phyloP scores from a whole-genome alignment of 2,888 invertebrate species.

The Rhaphigaster nebulosa region DNA sequence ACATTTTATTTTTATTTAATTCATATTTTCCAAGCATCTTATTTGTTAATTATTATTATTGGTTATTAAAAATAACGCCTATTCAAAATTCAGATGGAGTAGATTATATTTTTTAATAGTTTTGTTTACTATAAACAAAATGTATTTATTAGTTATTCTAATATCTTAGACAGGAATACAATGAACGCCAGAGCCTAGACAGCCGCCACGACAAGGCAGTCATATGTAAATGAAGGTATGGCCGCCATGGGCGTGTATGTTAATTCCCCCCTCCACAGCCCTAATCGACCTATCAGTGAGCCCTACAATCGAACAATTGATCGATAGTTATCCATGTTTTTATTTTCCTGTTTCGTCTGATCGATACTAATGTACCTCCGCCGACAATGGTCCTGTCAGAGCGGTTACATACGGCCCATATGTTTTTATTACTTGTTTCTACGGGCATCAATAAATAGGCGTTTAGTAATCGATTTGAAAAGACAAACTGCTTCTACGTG shows the following conservation, averaged over 20 bases:
- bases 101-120: too few relatives aligned
- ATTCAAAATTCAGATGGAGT: too few relatives aligned
- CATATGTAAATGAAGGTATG: slow-evolving; percentile 41
- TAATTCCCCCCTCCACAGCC: slow-evolving; percentile 10
- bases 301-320: slow-evolving; percentile 34
- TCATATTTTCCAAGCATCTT: too few relatives aligned
- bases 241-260: slow-evolving; percentile 44
- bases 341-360: slow-evolving; percentile 31
- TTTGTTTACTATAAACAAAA: neutral
- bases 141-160: neutral
- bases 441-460: neutral
- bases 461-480: slow-evolving; percentile 24
- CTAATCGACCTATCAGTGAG: slow-evolving; percentile 37
- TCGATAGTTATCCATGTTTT: slow-evolving; percentile 35
- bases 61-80: too few relatives aligned
- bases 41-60: too few relatives aligned
- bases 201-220: slow-evolving; percentile 1
- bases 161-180: neutral
- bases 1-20: too few relatives aligned
- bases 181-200: neutral
- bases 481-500: slow-evolving; percentile 34
- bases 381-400: slow-evolving; percentile 33
- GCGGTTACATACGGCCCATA: neutral
- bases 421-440: slow-evolving; percentile 37
- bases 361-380: slow-evolving; percentile 8